These are phyloP conservation scores for Euplagia quadripunctaria DNA, from an alignment of 2,888 invertebrate species.

Conservation along the genomic window DNA sequence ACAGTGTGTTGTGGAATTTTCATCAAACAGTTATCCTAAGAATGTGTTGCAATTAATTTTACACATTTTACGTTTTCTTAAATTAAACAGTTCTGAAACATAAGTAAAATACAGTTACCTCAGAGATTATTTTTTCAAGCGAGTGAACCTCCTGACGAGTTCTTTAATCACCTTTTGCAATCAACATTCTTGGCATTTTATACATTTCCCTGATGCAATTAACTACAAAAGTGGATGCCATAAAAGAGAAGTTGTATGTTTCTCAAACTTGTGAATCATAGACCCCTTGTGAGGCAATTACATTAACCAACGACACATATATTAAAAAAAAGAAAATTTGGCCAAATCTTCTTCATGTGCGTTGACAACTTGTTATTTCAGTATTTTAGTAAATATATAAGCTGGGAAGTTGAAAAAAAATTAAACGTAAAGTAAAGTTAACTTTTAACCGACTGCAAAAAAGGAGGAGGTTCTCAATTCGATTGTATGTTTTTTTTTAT, in stretches of 20 bases:
- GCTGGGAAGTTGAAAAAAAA: too few species aligned
- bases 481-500: too few species aligned
- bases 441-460: too few species aligned
- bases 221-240: constrained; percentile 32
- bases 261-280: not conserved
- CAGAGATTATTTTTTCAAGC: constrained; percentile 33
- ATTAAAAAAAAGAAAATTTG: not conserved
- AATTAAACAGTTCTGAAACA: not conserved
- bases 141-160: constrained; percentile 25
- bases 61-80: constrained; percentile 11
- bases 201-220: constrained; percentile 36
- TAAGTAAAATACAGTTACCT: constrained; percentile 13
- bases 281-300: not conserved
- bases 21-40: constrained; percentile 8
- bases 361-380: too few species aligned
- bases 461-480: too few species aligned
- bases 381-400: too few species aligned
- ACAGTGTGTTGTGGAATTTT: not conserved
- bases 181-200: constrained; percentile 46
- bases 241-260: not conserved
- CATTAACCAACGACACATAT: not conserved
- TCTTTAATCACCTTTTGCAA: constrained; percentile 29
- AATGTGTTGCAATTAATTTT: constrained; percentile 2
- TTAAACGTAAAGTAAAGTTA: too few species aligned
- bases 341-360: too few species aligned